These are phyloP conservation scores for Dolichotis patagonum DNA, from an alignment of 2,113 vertebrate genomes.

Conservation along the genomic window DNA sequence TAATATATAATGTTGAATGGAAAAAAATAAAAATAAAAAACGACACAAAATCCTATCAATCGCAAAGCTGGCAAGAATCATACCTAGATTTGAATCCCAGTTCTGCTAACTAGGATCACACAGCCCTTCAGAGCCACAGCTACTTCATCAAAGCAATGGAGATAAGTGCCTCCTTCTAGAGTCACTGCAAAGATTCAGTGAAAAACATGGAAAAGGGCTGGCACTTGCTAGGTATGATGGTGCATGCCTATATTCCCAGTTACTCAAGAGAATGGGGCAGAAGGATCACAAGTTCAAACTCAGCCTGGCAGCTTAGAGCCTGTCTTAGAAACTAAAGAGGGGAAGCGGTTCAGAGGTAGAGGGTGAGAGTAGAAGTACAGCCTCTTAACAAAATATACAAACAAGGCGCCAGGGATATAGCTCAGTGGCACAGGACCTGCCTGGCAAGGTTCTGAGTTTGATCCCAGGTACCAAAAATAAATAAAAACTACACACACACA, in stretches of 20 bases:
- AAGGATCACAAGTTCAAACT: not conserved
- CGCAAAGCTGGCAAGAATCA: not conserved
- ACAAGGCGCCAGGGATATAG: not conserved
- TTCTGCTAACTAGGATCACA: not conserved
- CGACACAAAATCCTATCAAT: not conserved
- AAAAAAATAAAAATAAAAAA: not conserved
- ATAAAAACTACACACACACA: too few relatives aligned
- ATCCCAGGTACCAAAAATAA: too few relatives aligned
- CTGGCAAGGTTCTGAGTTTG: too few relatives aligned
- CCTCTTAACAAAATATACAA: conserved; percentile 50
- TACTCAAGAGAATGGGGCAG: not conserved
- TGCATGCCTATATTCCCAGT: not conserved
- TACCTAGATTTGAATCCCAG: not conserved
- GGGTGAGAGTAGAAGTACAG: not conserved
- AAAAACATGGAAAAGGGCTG: not conserved
- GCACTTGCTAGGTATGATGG: not conserved
- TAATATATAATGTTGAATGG: not conserved
- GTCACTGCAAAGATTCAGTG: not conserved
- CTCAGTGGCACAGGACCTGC: too few relatives aligned
- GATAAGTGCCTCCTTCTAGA: not conserved
- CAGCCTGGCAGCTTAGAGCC: not conserved
- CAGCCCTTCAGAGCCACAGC: not conserved
- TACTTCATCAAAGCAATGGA: not conserved
- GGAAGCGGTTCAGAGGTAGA: not conserved
- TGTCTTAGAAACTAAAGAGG: not conserved